phyloP scores from a whole-genome alignment of 92 coral and sea anemone genomes.

The Pocillopora meandrina region DNA sequence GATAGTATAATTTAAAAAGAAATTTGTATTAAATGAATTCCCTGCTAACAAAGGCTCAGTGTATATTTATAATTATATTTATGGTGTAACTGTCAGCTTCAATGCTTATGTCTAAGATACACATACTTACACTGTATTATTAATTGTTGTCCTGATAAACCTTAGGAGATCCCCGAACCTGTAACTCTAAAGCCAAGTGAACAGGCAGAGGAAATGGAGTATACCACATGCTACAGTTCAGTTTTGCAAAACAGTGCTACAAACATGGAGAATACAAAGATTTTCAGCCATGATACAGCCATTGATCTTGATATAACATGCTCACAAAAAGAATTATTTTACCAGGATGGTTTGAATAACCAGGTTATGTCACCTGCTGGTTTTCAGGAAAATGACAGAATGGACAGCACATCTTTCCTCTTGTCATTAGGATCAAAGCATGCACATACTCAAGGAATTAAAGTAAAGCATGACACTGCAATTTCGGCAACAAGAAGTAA shows the following conservation, averaged over 20 bases:
- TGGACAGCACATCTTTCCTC: conserved; percentile 36
- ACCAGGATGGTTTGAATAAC: not conserved
- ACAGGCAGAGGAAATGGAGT: conserved; percentile 22
- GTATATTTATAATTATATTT: too few species aligned
- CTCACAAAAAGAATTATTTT: conserved; percentile 14
- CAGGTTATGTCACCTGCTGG: not conserved
- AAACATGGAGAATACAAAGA: conserved; percentile 15
- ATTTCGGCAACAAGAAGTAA: not conserved
- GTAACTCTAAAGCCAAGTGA: not conserved
- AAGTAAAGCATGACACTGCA: not conserved
- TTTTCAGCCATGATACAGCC: conserved; percentile 5
- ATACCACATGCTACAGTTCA: conserved; percentile 31
- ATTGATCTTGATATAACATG: conserved; percentile 24
- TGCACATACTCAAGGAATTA: not conserved
- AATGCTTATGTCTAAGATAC: not conserved
- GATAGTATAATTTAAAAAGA: too few species aligned
- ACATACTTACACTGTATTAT: not conserved
- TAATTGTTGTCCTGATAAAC: not conserved
- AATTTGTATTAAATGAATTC: too few species aligned
- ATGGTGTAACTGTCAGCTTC: too few species aligned
- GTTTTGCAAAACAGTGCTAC: not conserved
- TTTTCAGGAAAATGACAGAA: not conserved
- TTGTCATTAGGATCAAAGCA: not conserved
- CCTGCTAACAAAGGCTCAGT: too few species aligned
- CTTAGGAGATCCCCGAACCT: not conserved